Conservation (phyloP, 2,797 vertebrate species). For the Denticeps clupeoides region DNA sequence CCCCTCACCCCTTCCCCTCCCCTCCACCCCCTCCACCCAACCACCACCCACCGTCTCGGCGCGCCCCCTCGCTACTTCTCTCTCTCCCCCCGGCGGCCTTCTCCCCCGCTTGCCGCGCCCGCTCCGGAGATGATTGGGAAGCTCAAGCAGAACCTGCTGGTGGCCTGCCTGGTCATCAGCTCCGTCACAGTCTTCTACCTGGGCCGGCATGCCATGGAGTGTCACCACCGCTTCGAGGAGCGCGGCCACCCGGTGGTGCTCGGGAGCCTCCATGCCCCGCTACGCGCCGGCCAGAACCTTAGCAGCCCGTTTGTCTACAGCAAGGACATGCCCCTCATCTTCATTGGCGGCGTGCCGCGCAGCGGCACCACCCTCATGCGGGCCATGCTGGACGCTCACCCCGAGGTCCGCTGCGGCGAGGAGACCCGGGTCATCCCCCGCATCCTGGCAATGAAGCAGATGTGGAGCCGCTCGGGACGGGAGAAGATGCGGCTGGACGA, state of each 20-base stretch:
- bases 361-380: slow-evolving; percentile 95
- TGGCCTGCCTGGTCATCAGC: slow-evolving; percentile 90
- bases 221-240: slow-evolving; percentile 86
- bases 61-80: slow-evolving; percentile 2
- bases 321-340: slow-evolving; percentile 95
- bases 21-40: slow-evolving; percentile 9
- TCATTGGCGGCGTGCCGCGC: slow-evolving; percentile 89
- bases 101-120: slow-evolving; percentile 1
- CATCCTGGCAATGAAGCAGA: slow-evolving; percentile 91
- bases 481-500: slow-evolving; percentile 94
- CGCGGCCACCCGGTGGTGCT: slow-evolving; percentile 50
- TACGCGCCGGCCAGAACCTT: slow-evolving; percentile 47
- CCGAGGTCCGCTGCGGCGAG: slow-evolving; percentile 84
- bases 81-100: not conserved
- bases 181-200: slow-evolving; percentile 89
- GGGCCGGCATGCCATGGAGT: slow-evolving; percentile 92
- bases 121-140: slow-evolving; percentile 75
- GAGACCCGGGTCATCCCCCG: slow-evolving; percentile 90
- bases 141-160: slow-evolving; percentile 86
- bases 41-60: too few relatives aligned
- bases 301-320: slow-evolving; percentile 72
- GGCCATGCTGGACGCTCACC: slow-evolving; percentile 94
- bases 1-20: slow-evolving; percentile 9
- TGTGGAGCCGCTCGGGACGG: slow-evolving; percentile 92
- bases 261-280: slow-evolving; percentile 52